Base-by-base conservation (phyloP, 64 coral and sea anemone species). In the Pachyseris speciosa region DNA sequence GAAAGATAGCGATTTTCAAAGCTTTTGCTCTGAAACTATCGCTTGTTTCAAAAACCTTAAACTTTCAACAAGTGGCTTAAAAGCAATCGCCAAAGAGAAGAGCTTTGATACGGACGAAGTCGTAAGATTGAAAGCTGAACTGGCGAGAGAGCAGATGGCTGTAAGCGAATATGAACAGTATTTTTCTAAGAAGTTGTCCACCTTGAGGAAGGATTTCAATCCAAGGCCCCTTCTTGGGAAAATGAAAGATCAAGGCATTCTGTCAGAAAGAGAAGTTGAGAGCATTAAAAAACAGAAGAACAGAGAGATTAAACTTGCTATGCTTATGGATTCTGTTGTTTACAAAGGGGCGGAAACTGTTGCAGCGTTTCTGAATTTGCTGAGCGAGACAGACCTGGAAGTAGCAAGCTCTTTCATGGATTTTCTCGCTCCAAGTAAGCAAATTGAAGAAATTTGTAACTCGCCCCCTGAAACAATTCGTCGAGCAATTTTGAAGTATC, bases 311-410 rank as follows among this genome's bases (percentile, higher is more conserved):
- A 27, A 84, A 66, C 63, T 84, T 7, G 80, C 80, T 59, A 43
- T 42, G 57, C 19, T 84, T 5, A 7, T 84, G 20, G 80, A 84
- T 42, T n/a, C 80, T 25, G 33, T 84, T 84, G 80, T 65, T 65
- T 84, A 66, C 80, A 84, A 84, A 84, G 80, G 80, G 9, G 37
- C 80, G 41, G 16, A 42, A 7, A 57, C 33, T 84, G 34, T 84
- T 7, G 20, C 80, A 84, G 37, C 80, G 37, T 66, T 84, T 65
- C 41, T 84, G 12, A 84, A 66, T 17, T 61, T 41, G n/a, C 41
- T 84, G 20, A 84, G 40, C 36, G 80, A 84, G 63, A 64, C 37
- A 9, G 80, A 84, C 5, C 31, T 57, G 10, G 36, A 55, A 27
- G 4, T 84, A n/a, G 57, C 57, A 9, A 61, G 57, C 27, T 2